phyloP scores from a whole-genome alignment of 2,113 vertebrate genomes.

The Cheirogaleus medius region DNA sequence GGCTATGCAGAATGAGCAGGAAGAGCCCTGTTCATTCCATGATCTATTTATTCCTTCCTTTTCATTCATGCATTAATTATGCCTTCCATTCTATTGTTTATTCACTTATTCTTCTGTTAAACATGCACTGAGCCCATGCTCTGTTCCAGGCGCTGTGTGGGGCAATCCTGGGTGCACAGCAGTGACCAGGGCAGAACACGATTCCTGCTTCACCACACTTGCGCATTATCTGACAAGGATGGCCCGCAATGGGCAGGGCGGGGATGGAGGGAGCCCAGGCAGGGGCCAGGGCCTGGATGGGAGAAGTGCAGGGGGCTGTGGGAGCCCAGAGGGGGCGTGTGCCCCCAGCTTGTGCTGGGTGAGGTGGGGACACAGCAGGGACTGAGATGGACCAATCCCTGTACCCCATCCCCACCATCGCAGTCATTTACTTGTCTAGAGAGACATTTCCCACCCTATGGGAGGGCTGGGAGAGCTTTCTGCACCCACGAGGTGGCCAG shows the following conservation, averaged over 20 bases:
- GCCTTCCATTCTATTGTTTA: not conserved
- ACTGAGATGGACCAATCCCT: not conserved
- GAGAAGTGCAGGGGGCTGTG: not conserved
- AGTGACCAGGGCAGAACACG: not conserved
- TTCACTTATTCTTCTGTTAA: not conserved
- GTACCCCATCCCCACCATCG: rapidly evolving
- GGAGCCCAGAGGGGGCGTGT: not conserved
- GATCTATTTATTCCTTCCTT: not conserved
- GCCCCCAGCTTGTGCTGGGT: not conserved
- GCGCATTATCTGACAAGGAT: not conserved
- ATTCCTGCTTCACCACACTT: not conserved
- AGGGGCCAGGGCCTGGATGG: not conserved
- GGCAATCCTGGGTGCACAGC: not conserved
- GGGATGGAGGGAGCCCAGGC: not conserved
- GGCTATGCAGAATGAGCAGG: not conserved
- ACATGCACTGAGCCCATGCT: not conserved
- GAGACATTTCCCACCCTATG: not conserved
- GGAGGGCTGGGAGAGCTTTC: not conserved
- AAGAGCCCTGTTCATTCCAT: not conserved
- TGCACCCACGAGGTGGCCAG: not conserved
- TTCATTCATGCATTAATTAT: not conserved
- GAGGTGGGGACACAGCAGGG: not conserved
- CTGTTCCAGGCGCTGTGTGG: not conserved
- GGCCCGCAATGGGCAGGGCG: not conserved
- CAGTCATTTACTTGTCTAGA: not conserved